Conservation (phyloP, 2,113 vertebrate genomes). For the Bos javanicus region DNA sequence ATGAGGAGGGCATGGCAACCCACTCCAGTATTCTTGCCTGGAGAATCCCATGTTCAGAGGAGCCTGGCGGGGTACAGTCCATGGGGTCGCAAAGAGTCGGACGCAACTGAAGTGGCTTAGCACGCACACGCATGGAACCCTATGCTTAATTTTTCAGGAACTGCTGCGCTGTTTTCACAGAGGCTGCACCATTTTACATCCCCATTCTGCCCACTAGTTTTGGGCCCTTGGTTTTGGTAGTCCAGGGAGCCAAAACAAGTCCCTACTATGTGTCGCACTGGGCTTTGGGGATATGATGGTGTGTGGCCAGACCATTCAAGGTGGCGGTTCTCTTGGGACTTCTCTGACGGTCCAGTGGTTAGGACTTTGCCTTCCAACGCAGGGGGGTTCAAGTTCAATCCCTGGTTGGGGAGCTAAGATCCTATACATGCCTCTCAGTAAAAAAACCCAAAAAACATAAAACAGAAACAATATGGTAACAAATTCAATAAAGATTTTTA, state of each 20-base stretch:
- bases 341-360: neutral
- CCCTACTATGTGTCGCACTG: neutral
- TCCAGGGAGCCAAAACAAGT: neutral
- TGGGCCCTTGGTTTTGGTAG: neutral
- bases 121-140: neutral
- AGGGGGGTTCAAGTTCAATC: neutral
- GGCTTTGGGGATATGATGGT: neutral
- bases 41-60: neutral
- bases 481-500: neutral
- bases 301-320: neutral
- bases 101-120: neutral
- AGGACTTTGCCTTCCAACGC: neutral
- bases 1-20: neutral
- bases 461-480: neutral
- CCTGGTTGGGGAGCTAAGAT: neutral
- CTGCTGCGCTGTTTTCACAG: fast-evolving
- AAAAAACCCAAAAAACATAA: neutral
- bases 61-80: neutral
- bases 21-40: neutral
- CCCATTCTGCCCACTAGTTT: neutral
- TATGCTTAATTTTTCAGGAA: neutral
- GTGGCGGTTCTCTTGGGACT: neutral
- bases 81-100: fast-evolving
- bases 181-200: neutral
- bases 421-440: neutral